A percentile compares a stretch with the other conserved stretches of the same genome.
Conservation (phyloP, 2,113 vertebrate genomes). For the Anarhynchus alexandrinus region DNA sequence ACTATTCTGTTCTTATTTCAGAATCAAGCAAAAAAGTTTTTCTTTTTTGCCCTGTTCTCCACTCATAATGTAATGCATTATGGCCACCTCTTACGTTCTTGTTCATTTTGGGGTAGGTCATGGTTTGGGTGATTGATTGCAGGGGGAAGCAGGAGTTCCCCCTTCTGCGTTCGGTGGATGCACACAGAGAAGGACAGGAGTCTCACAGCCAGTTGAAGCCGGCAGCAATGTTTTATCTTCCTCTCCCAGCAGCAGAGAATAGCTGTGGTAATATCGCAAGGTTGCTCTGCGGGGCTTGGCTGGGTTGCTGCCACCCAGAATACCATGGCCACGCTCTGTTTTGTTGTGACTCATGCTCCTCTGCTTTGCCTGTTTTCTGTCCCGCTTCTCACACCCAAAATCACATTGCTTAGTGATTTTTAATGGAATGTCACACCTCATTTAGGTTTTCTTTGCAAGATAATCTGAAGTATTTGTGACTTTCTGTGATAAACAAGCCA, state of each 20-base stretch:
- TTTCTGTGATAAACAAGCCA: not conserved
- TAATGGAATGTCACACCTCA: not conserved
- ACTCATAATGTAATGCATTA: not conserved
- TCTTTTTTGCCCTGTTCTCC: not conserved
- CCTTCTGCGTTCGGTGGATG: not conserved
- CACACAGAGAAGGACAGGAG: not conserved
- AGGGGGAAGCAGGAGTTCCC: not conserved
- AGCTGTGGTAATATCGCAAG: not conserved
- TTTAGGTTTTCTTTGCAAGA: not conserved
- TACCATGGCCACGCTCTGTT: not conserved
- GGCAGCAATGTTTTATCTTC: not conserved
- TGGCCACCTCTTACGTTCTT: not conserved
- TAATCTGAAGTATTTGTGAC: not conserved
- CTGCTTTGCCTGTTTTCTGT: not conserved
- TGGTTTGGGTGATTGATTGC: not conserved
- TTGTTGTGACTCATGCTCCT: accelerated
- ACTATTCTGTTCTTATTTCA: conserved; percentile 7
- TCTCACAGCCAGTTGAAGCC: not conserved
- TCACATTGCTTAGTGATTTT: not conserved
- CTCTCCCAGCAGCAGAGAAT: not conserved
- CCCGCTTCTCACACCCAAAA: not conserved
- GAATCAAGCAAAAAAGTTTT: not conserved
- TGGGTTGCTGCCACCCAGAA: not conserved
- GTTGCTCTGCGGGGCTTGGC: not conserved
- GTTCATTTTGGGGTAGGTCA: not conserved